A percentile compares a stretch with the other conserved stretches of the same genome.
Conservation (phyloP, 1,140 invertebrate species). For the Brachionus koreanus region DNA sequence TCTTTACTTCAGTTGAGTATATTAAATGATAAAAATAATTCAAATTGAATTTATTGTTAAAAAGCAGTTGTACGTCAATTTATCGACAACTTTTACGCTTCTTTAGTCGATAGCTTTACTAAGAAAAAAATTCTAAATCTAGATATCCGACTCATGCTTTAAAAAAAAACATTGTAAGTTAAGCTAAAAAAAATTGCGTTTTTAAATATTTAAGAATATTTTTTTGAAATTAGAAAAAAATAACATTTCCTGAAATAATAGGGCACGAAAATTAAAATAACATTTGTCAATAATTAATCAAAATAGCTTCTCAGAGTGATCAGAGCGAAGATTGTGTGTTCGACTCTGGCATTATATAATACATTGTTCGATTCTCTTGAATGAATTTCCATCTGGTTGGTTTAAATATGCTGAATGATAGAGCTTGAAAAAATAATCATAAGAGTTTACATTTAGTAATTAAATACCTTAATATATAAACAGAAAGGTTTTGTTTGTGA, state of each 20-base stretch:
- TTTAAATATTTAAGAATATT: not conserved
- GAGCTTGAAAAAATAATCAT: not conserved
- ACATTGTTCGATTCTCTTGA: not conserved
- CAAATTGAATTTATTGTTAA: not conserved
- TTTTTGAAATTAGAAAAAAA: not conserved
- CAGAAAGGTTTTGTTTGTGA: no score
- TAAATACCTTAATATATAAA: not conserved
- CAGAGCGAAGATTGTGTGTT: not conserved
- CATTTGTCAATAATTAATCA: slow-evolving; percentile 4
- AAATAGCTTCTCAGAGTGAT: not conserved
- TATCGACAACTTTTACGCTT: not conserved
- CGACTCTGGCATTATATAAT: not conserved
- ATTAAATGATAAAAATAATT: not conserved
- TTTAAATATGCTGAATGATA: not conserved
- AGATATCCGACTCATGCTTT: not conserved
- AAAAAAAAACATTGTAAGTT: not conserved
- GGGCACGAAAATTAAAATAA: not conserved
- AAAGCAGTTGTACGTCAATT: not conserved
- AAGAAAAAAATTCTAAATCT: not conserved
- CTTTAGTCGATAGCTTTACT: not conserved
- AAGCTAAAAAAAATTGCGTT: not conserved
- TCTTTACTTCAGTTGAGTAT: not conserved
- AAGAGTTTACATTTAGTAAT: not conserved
- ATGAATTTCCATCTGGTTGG: not conserved
- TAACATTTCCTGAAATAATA: not conserved